phyloP scores from a whole-genome alignment of 2,888 invertebrate species.

The Plagiodera versicolora region DNA sequence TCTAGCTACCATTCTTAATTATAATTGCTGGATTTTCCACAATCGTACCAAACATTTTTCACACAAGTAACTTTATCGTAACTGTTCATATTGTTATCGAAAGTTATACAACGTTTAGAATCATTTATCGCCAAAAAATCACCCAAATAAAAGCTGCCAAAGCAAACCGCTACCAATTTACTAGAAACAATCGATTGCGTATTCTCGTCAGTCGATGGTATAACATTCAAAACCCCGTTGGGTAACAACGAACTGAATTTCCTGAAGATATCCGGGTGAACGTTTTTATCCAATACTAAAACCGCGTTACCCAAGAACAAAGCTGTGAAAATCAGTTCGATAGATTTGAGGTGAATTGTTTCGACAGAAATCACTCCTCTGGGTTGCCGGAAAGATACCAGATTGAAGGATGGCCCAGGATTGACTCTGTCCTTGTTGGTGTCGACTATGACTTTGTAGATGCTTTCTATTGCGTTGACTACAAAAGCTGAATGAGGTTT shows the following conservation, averaged over 20 bases:
- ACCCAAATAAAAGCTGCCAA: slow-evolving; percentile 28
- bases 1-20: no score
- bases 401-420: slow-evolving; percentile 23
- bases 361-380: slow-evolving; percentile 44
- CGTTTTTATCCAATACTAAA: slow-evolving; percentile 36
- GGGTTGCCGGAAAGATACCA: slow-evolving; percentile 37
- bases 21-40: slow-evolving; percentile 42
- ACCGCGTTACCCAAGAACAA: slow-evolving; percentile 47
- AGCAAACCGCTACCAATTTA: slow-evolving; percentile 35
- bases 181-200: slow-evolving; percentile 30
- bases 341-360: slow-evolving; percentile 25
- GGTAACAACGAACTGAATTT: slow-evolving; percentile 37
- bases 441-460: slow-evolving; percentile 30
- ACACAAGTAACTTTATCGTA: slow-evolving; percentile 35
- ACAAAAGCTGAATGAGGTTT: slow-evolving; percentile 31
- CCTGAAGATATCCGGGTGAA: slow-evolving; percentile 30
- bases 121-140: slow-evolving; percentile 22
- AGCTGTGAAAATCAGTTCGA: slow-evolving; percentile 39
- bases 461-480: slow-evolving; percentile 15
- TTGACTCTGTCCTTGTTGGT: slow-evolving; percentile 2
- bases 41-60: slow-evolving; percentile 47
- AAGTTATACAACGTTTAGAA: slow-evolving; percentile 31
- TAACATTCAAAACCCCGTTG: slow-evolving; percentile 33
- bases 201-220: slow-evolving; percentile 31
- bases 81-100: slow-evolving; percentile 28